A percentile compares a stretch with the other conserved stretches of the same genome.
phyloP scores from a whole-genome alignment of 2,113 vertebrate species.

The Crotalus horridus region DNA sequence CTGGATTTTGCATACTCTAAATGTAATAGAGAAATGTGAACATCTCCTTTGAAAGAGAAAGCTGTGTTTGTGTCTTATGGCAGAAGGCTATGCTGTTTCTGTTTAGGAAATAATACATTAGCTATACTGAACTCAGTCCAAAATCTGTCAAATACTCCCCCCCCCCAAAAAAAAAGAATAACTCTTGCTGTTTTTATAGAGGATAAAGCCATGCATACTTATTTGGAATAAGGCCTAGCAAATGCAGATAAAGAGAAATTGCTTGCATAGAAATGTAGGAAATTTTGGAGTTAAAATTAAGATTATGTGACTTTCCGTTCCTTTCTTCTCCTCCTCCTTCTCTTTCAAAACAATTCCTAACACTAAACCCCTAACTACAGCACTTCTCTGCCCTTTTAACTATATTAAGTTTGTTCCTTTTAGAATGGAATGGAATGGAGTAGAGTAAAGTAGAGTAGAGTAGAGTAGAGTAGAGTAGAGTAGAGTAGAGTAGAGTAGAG shows the following conservation, averaged over 20 bases:
- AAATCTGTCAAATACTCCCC: neutral
- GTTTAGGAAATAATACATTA: neutral
- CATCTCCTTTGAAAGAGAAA: neutral
- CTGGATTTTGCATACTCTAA: neutral
- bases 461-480: no score
- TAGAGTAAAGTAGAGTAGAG: rapidly evolving
- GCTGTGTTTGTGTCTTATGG: neutral
- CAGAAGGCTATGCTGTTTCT: neutral
- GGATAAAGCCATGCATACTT: neutral
- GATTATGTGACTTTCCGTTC: neutral
- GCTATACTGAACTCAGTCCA: neutral
- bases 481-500: no score
- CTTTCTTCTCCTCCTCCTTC: neutral
- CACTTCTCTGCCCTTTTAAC: neutral
- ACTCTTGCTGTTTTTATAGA: neutral
- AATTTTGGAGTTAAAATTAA: neutral
- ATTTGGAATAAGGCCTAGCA: neutral
- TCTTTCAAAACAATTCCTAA: neutral
- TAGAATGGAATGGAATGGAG: neutral
- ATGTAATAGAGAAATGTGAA: neutral
- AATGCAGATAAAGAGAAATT: neutral
- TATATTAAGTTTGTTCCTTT: neutral
- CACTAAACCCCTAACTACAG: neutral
- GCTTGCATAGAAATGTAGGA: neutral
- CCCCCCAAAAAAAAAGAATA: no score